Conservation (phyloP, 2,888 invertebrate genomes). For the Andrena praecox region DNA sequence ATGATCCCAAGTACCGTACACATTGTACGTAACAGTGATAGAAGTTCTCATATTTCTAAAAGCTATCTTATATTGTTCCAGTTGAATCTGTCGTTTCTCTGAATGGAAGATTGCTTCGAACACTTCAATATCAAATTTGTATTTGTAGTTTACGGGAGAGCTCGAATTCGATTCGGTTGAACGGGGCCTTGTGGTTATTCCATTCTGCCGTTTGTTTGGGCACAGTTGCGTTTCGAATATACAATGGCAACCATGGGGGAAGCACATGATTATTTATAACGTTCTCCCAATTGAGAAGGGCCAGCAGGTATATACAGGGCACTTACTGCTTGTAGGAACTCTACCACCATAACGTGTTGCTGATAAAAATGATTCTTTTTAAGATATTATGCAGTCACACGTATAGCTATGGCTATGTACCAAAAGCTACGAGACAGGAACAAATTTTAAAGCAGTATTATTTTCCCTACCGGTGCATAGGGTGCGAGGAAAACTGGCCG, state of each 20-base stretch:
- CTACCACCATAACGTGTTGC: not conserved
- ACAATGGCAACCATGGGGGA: conserved; percentile 87
- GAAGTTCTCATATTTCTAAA: not conserved
- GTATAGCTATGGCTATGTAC: conserved; percentile 90
- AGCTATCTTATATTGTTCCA: not conserved
- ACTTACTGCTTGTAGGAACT: not conserved
- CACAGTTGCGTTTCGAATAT: conserved; percentile 96
- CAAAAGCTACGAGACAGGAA: conserved; percentile 86
- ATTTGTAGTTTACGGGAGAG: conserved; percentile 72
- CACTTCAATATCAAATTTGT: not conserved
- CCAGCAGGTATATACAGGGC: conserved; percentile 85
- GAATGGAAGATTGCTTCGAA: not conserved
- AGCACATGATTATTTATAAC: conserved; percentile 86
- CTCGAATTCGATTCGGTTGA: conserved; percentile 78
- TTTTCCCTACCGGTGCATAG: conserved; percentile 91
- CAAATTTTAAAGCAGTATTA: conserved; percentile 91
- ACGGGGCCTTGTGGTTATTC: conserved; percentile 91
- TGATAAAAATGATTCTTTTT: conserved; percentile 29
- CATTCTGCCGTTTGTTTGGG: conserved; percentile 92
- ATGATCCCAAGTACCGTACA: conserved; percentile 95
- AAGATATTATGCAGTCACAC: conserved; percentile 93
- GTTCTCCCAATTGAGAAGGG: conserved; percentile 90
- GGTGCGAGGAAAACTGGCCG: conserved; percentile 91
- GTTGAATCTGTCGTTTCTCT: too few species aligned
- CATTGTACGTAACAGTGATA: conserved; percentile 67